A percentile compares a stretch with the other conserved stretches of the same genome.
Evolutionary conservation across 23 tunicate genomes (phyloP).

Genomic region (Halocynthia aurantium): DNA sequence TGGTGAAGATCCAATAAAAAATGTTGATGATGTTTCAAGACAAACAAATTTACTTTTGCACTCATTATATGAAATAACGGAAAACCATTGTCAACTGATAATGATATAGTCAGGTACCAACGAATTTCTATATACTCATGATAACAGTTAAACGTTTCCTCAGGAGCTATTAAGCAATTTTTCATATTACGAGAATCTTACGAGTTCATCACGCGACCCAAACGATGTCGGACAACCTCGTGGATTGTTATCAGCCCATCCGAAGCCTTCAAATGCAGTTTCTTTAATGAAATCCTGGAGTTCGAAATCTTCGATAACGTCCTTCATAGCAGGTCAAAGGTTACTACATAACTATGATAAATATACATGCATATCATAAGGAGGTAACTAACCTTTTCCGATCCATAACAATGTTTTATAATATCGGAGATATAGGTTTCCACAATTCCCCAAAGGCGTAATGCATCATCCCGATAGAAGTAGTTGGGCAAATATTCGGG

Average conservation of each 20-base stretch:
- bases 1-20: too few species aligned
- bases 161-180: too few species aligned
- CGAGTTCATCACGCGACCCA: conserved; percentile 43
- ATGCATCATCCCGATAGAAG: conserved; percentile 64
- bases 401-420: conserved; percentile 31
- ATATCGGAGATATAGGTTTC: conserved; percentile 25
- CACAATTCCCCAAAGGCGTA: conserved; percentile 44
- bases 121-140: too few species aligned
- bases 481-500: conserved; percentile 37
- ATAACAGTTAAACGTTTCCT: too few species aligned
- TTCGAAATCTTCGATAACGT: conserved; percentile 47
- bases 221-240: conserved; percentile 55
- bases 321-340: conserved; percentile 23
- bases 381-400: conserved; percentile 32
- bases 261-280: conserved; percentile 55
- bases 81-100: too few species aligned
- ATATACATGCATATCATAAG: too few species aligned
- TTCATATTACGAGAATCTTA: not conserved
- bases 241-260: conserved; percentile 53
- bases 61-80: too few species aligned
- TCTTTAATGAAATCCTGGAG: conserved; percentile 44
- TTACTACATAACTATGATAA: not conserved
- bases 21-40: too few species aligned
- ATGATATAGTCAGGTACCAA: too few species aligned
- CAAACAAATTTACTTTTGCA: too few species aligned